A percentile compares a stretch with the other conserved stretches of the same genome.
phyloP scores from a whole-genome alignment of 2,888 invertebrate genomes.

The Taenaris catops region DNA sequence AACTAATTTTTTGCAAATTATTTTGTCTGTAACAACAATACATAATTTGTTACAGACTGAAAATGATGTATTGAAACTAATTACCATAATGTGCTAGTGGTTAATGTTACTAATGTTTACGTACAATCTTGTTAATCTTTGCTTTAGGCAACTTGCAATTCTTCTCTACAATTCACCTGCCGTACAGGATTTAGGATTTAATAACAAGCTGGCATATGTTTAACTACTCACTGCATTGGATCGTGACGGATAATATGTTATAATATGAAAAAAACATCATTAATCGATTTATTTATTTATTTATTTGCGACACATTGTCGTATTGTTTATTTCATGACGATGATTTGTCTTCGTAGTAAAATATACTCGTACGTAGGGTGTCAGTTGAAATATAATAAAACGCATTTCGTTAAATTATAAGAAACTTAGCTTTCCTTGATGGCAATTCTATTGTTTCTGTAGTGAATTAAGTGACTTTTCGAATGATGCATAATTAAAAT shows the following conservation, averaged over 20 bases:
- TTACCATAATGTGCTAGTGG: slow-evolving; percentile 18
- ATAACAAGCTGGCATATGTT: slow-evolving; percentile 9
- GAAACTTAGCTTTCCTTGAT: no score
- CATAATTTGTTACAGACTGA: slow-evolving; percentile 19
- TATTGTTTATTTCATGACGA: no score
- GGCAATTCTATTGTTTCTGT: no score
- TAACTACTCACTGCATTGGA: no score
- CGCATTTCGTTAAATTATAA: no score
- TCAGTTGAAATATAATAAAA: no score
- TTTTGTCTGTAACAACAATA: slow-evolving; percentile 13
- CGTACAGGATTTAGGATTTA: slow-evolving; percentile 9
- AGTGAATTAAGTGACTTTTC: no score
- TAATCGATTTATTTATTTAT: not conserved
- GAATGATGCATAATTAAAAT: no score
- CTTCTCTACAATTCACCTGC: slow-evolving; percentile 14
- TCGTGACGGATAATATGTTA: no score
- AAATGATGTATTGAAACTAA: slow-evolving; percentile 19
- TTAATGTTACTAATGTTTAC: slow-evolving; percentile 19
- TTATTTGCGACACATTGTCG: not conserved
- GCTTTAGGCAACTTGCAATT: slow-evolving; percentile 14
- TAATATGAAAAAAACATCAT: no score
- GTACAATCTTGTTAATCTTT: slow-evolving; percentile 16
- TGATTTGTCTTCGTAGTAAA: no score
- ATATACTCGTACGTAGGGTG: no score
- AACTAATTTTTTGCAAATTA: slow-evolving; percentile 7